These are phyloP conservation scores for Drosophila diplacantha DNA, from an alignment of 2,888 invertebrate species.

Conservation along the genomic window DNA sequence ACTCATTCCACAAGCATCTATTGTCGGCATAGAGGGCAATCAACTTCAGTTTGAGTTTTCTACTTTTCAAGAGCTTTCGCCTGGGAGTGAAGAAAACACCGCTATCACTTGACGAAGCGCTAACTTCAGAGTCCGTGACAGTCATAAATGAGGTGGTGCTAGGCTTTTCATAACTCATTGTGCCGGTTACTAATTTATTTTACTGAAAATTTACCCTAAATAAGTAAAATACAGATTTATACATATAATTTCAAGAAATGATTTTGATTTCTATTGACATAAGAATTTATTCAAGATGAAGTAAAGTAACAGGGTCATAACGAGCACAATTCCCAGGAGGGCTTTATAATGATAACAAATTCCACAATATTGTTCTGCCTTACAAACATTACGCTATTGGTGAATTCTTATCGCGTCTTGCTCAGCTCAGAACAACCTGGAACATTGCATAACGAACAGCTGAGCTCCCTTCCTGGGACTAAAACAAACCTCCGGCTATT, in stretches of 20 bases:
- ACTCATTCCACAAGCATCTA: slow-evolving; percentile 57
- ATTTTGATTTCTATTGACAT: background rate
- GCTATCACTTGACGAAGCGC: background rate
- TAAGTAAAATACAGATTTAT: background rate
- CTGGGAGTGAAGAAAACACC: background rate
- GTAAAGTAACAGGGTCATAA: background rate
- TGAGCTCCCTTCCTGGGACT: background rate
- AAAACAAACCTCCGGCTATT: slow-evolving; percentile 4
- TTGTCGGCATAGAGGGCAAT: slow-evolving; percentile 49
- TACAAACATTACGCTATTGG: no score
- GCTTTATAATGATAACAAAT: no score
- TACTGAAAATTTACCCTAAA: background rate
- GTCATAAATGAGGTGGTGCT: slow-evolving; percentile 1
- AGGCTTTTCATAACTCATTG: background rate
- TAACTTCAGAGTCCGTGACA: background rate
- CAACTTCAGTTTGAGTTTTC: slow-evolving; percentile 31
- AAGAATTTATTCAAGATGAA: no score
- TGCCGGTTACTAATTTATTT: background rate
- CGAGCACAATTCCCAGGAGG: no score
- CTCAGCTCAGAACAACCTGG: no score
- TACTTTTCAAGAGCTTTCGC: background rate
- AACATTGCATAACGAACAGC: background rate
- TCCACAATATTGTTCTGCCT: no score
- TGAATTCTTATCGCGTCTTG: no score
- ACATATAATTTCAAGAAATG: background rate